Base-by-base conservation (phyloP, 2,797 vertebrate species). In the Danio choprae region DNA sequence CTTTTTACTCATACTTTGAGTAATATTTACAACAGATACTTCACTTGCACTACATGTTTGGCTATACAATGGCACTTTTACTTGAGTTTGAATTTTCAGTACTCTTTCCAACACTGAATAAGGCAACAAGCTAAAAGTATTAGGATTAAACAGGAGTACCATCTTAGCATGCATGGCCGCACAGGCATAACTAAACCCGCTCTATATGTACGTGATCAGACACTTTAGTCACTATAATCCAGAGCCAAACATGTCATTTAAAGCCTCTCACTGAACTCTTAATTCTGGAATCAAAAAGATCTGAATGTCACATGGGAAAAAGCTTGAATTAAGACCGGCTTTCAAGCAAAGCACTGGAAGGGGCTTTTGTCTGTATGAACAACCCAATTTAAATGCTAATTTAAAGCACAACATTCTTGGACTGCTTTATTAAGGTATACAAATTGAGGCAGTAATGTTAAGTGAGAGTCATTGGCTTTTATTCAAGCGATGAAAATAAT, bases 351-450 rank as follows among this genome's bases (percentile, higher is more conserved):
- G 69, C 63, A 77, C 76, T 60, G 5, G 29, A 84, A 85, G 84
- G 84, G 77, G 63, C 77, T 67, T 85, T 76, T 70, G 82, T 63
- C n/a, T 80, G 58, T 74, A 53, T 83, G 70, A 74, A 82, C 3
- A 56, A 77, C 81, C 87, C 87, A 89, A 91, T 91, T 91, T 90
- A 89, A 91, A 92, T 92, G 90, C 86, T 87, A 91, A 91, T 90
- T 90, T 87, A 36, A 81, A 70, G 82, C 62, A 85, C 40, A 22
- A 22, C n/a, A 56, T 44, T 55, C 50, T 62, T 10, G 18, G 6
- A 50, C 58, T 43, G 10, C 58, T 63, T 58, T 48, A 51, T 67
- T 22, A 58, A 70, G 6, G 46, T 44, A 40, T 20, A 56, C n/a
- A 50, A 29, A 64, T 1, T 15, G 9, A n/a, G 22, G 29, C 29